Evolutionary conservation across 1,140 invertebrate species (phyloP).

Genomic region (Drosophila takahashii): DNA sequence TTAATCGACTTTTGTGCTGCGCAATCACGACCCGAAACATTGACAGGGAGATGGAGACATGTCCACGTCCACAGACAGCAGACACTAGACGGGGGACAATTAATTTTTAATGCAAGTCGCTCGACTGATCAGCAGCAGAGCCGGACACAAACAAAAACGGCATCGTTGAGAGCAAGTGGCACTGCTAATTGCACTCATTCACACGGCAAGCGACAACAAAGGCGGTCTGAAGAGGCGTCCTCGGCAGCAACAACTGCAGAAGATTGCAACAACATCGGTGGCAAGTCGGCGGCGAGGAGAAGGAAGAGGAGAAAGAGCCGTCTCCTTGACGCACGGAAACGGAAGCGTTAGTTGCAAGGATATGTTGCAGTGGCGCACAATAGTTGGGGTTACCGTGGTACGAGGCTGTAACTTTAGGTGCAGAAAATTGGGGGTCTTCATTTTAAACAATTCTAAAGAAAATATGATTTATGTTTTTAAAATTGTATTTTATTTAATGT

Average conservation of each 20-base stretch:
- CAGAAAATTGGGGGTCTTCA: not conserved
- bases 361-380: slow-evolving; percentile 69
- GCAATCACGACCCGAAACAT: slow-evolving; percentile 47
- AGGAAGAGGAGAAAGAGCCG: slow-evolving; percentile 16
- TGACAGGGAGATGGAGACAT: slow-evolving; percentile 10
- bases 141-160: slow-evolving; percentile 55
- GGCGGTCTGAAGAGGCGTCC: slow-evolving; percentile 54
- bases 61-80: not conserved
- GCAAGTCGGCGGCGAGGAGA: slow-evolving; percentile 5
- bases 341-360: slow-evolving; percentile 81
- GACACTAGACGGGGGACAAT: slow-evolving; percentile 41
- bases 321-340: slow-evolving; percentile 76
- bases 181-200: slow-evolving; percentile 79
- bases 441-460: no score
- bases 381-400: slow-evolving; percentile 23
- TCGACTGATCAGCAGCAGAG: slow-evolving; percentile 48
- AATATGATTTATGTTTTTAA: no score
- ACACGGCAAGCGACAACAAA: slow-evolving; percentile 70
- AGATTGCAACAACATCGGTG: slow-evolving; percentile 13
- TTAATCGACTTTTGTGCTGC: slow-evolving; percentile 45
- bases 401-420: not conserved
- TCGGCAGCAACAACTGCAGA: slow-evolving; percentile 24
- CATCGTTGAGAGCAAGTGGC: slow-evolving; percentile 67
- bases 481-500: no score
- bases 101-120: slow-evolving; percentile 71